Conservation (phyloP, 2,113 vertebrate genomes). For the Typhlomys cinereus region DNA sequence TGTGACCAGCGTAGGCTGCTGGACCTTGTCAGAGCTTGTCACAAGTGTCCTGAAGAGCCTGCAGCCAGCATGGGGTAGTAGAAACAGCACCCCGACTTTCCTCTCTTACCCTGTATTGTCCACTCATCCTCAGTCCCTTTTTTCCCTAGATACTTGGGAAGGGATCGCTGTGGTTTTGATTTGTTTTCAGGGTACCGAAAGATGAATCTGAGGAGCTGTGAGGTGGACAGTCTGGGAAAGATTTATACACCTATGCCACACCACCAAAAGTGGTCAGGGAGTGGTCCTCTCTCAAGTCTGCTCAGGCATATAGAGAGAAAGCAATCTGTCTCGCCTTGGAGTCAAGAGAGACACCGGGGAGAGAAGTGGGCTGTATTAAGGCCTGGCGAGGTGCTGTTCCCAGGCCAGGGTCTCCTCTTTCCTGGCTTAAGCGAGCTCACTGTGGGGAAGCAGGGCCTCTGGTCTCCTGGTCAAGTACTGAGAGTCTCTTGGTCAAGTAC, state of each 20-base stretch:
- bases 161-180: background rate
- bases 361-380: background rate
- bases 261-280: slow-evolving; percentile 29
- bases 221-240: background rate
- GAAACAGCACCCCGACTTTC: background rate
- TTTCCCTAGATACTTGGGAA: background rate
- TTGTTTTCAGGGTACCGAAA: background rate
- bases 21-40: background rate
- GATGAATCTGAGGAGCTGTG: background rate
- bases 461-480: slow-evolving; percentile 17
- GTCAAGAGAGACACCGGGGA: slow-evolving; percentile 25
- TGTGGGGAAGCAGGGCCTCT: background rate
- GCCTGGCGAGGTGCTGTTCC: background rate
- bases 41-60: background rate
- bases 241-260: background rate
- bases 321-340: background rate
- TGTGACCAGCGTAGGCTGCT: background rate
- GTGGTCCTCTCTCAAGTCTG: slow-evolving; percentile 18
- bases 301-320: slow-evolving; percentile 32
- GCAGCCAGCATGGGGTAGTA: background rate
- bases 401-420: background rate
- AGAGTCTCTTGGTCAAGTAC: background rate
- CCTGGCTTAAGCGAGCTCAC: background rate
- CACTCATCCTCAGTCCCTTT: background rate
- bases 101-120: background rate